Percentiles rank a stretch among this genome's conserved stretches.
phyloP scores from a whole-genome alignment of 2,888 invertebrate species.

The Dromius quadrimaculatus region DNA sequence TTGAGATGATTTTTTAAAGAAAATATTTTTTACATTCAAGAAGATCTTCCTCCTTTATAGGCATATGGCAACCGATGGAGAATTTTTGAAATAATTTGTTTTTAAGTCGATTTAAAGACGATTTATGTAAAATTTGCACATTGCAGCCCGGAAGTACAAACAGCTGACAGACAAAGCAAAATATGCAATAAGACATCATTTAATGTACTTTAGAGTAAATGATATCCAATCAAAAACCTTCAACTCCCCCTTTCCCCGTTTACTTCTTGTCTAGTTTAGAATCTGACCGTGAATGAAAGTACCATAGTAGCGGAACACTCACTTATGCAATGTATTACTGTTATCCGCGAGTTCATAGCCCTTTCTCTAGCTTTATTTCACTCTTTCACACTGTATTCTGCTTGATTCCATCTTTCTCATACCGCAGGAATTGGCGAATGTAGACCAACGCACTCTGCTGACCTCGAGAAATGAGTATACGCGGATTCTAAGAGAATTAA shows the following conservation, averaged over 20 bases:
- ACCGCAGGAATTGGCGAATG: conserved; percentile 59
- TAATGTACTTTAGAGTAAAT: neutral
- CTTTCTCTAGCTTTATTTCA: conserved; percentile 56
- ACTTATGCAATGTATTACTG: conserved; percentile 63
- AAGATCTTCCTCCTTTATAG: no score
- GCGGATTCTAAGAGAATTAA: conserved; percentile 59
- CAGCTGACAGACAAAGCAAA: neutral
- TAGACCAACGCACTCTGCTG: conserved; percentile 61
- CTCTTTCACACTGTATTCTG: conserved; percentile 47
- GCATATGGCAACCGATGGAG: conserved; percentile 10
- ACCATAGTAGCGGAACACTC: conserved; percentile 61
- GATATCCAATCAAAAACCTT: conserved; percentile 25
- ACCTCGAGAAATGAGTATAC: conserved; percentile 63
- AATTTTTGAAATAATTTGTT: neutral
- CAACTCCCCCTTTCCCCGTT: neutral
- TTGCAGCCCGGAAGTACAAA: conserved; percentile 32
- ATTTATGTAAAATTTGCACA: conserved; percentile 23
- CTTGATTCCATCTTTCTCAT: conserved; percentile 54
- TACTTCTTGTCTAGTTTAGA: conserved; percentile 37
- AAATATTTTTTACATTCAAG: neutral
- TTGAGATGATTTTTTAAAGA: neutral
- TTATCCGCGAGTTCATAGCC: conserved; percentile 61
- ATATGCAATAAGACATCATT: no score
- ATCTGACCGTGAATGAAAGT: conserved; percentile 61
- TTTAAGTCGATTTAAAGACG: neutral